Base-by-base conservation (phyloP, 2,888 invertebrate species). In the Plemyria rubiginata region DNA sequence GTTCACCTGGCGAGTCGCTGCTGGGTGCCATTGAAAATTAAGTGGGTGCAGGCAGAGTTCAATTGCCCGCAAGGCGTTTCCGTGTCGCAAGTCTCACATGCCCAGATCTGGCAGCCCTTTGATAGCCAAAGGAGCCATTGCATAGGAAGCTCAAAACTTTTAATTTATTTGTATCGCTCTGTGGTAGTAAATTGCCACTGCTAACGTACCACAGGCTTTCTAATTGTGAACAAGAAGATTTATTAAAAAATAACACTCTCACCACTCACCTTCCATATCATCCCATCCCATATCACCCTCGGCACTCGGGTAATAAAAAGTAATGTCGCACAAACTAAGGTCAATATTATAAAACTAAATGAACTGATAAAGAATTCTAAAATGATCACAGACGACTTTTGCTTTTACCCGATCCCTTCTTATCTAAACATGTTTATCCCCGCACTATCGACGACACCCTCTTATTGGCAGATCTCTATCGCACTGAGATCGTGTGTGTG, bases 1-100 rank as follows among this genome's bases (percentile, higher is more conserved):
- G 85, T 86, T 86, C 90, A 91, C 88, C 90, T 90, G 90, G 80
- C 80, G 76, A 74, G 74, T 72, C 77, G 73, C 72, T 67, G 70
- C 74, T 70, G 78, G 71, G 71, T 80, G 76, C 82, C 81, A 84
- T 87, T 80, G 83, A 83, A 85, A 88, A 87, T 88, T 86, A 90
- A 88, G 84, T 87, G 79, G 74, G 80, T 82, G 78, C 80, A 79
- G 81, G 77, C 79, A 78, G 81, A 85, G 87, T 83, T 81, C 82
- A 83, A 84, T 86, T 83, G 81, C 79, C 85, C 79, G 79, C 79
- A 72, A 82, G 85, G 76, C 80, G 75, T 78, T 60, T 65, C 61
- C 48, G 53, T 70, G 50, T 71, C 70, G 71, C 64, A 72, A 77
- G 74, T 78, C 75, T 72, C 71, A 15, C 52, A 52, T 60, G 67